Evolutionary conservation across 2,888 invertebrate species (phyloP), one percentile per base, ranked within the genome.

Genomic region (Cactoblastis cactorum): DNA sequence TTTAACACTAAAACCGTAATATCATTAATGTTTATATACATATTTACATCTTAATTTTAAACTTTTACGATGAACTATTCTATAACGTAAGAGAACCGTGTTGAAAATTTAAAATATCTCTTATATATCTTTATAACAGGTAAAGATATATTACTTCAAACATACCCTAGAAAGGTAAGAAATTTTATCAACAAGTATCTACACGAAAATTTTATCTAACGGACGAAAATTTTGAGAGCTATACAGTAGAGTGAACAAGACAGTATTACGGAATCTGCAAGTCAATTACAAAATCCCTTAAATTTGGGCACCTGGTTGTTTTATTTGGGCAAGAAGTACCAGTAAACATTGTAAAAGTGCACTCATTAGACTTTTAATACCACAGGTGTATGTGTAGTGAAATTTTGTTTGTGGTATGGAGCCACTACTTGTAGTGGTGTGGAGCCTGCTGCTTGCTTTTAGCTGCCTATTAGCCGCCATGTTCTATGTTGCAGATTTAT

Each of bases 1-100:
- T 70, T 75, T 72, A 71, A 73, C 73, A 75, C 73, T 68, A 71
- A 76, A 75, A 75, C 67, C 67, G 71, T 78, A 81, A 82, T 82
- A 83, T 81, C 79, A 79, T 78, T 83, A 83, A 74, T 72, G 74
- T 80, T 72, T 87, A 86, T 87, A 73, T 88, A 88, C 87, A 88
- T 88, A 87, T 88, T 86, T 87, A 87, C 87, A 87, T 80, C 82
- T 83, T 83, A 81, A 74, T 67, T 71, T 74, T 69, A 71, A 67
- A 68, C 51, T 55, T 64, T 66, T 61, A 71, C 73, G 63, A 72
- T 72, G 68, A 73, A 69, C 65, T 76, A 75, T 71, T 67, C 72
- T 71, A 73, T 67, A 77, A 77, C 67, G 56, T 67, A 70, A 69
- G 68, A 75, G 69, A 73, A 73, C 61, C 63, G 69, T 70, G 62